Evolutionary conservation across 2,888 invertebrate genomes (phyloP).

Genomic region (Aporophyla nigra): DNA sequence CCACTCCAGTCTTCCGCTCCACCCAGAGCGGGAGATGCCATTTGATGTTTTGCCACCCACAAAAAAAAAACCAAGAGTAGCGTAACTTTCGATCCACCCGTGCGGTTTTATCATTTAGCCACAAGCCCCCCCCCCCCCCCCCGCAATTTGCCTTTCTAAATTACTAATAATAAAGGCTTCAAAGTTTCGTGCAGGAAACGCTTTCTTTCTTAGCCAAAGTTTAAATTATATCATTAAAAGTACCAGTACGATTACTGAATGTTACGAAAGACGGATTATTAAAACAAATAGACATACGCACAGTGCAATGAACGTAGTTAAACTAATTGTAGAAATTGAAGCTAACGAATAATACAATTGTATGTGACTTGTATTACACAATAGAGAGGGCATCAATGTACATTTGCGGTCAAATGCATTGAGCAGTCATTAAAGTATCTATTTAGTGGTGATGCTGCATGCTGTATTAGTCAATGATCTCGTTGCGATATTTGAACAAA

Average conservation of each 20-base stretch:
- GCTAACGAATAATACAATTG: constrained; percentile 17
- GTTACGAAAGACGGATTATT: background rate
- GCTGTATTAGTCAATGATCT: background rate
- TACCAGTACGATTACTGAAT: background rate
- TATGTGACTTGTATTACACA: constrained; percentile 19
- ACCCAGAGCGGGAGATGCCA: no score
- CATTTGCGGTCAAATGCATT: constrained; percentile 39
- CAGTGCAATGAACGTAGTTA: constrained; percentile 28
- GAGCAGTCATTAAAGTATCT: background rate
- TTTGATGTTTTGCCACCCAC: no score
- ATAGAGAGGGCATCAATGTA: background rate
- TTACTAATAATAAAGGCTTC: background rate
- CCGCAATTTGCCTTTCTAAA: background rate
- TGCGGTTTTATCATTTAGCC: background rate
- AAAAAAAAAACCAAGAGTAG: background rate
- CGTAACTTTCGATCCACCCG: background rate
- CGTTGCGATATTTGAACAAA: background rate
- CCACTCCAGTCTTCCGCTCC: no score
- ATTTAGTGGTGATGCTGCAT: background rate
- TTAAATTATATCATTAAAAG: background rate
- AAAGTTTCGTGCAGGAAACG: background rate
- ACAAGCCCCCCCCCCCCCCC: no score
- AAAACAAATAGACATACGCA: background rate
- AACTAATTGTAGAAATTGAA: constrained; percentile 32
- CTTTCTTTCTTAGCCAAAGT: background rate